phyloP scores from a whole-genome alignment of 2,797 vertebrate species.

The Loris lydekkerianus region DNA sequence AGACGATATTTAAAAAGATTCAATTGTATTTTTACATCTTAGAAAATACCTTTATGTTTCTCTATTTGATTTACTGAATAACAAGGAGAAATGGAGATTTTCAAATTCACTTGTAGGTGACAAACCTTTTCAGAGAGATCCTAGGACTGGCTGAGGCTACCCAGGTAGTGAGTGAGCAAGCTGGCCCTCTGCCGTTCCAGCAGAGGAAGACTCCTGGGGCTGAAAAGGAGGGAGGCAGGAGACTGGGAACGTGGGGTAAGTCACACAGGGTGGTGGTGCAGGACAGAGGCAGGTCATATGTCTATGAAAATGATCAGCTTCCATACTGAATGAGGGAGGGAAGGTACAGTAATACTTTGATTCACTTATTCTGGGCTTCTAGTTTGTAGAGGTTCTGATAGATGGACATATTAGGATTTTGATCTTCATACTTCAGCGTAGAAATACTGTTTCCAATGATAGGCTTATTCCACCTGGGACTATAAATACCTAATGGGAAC shows the following conservation, averaged over 20 bases:
- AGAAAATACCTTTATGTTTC: background rate
- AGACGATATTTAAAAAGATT: background rate
- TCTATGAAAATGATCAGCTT: rapidly evolving
- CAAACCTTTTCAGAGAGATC: background rate
- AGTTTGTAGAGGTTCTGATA: background rate
- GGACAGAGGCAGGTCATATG: background rate
- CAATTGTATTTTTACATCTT: background rate
- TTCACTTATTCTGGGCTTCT: background rate
- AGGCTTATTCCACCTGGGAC: constrained; percentile 11
- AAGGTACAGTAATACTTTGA: background rate
- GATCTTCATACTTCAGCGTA: background rate
- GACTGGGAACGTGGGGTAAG: background rate
- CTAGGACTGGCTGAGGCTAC: background rate
- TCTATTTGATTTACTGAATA: background rate
- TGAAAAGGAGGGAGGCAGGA: background rate
- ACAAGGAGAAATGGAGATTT: background rate
- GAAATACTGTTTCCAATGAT: background rate
- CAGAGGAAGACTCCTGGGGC: background rate
- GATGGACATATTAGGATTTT: background rate
- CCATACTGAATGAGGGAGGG: background rate
- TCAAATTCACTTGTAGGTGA: background rate
- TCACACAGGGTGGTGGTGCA: rapidly evolving
- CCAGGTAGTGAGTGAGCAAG: background rate
- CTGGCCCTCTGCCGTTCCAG: rapidly evolving
- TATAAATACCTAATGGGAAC: background rate